A percentile compares a stretch with the other conserved stretches of the same genome.
These are phyloP conservation scores for Huso huso DNA, from an alignment of 2,797 vertebrate genomes.

Conservation along the genomic window DNA sequence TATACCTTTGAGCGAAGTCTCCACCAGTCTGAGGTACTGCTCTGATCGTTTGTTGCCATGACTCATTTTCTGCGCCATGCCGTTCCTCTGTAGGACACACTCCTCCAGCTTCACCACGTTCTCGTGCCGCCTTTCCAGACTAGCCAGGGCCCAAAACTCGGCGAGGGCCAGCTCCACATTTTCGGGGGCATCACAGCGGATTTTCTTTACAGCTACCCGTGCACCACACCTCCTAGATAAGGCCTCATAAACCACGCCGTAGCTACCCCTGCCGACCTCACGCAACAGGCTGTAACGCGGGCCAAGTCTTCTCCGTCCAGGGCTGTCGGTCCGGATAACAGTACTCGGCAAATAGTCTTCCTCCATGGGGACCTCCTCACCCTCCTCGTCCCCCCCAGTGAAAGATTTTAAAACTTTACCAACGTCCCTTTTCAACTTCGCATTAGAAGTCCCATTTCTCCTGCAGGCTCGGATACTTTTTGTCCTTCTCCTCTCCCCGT, in stretches of 20 bases:
- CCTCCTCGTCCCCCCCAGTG: slow-evolving; percentile 40
- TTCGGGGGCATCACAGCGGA: slow-evolving; percentile 92
- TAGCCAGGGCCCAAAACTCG: slow-evolving; percentile 92
- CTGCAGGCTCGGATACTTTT: slow-evolving; percentile 32
- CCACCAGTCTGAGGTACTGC: slow-evolving; percentile 81
- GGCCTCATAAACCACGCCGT: slow-evolving; percentile 90
- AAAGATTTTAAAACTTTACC: slow-evolving; percentile 51
- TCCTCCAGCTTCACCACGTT: slow-evolving; percentile 94
- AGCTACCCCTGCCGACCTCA: slow-evolving; percentile 88
- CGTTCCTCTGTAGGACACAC: slow-evolving; percentile 85
- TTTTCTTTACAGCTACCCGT: slow-evolving; percentile 83
- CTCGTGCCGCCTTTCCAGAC: slow-evolving; percentile 82
- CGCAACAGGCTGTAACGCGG: slow-evolving; percentile 80
- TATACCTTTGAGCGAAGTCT: slow-evolving; percentile 87
- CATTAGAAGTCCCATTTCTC: slow-evolving; percentile 27
- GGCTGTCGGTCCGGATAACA: slow-evolving; percentile 42
- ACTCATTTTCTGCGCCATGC: slow-evolving; percentile 83
- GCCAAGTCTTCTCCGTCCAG: slow-evolving; percentile 26
- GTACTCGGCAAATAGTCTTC: slow-evolving; percentile 47
- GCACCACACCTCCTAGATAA: slow-evolving; percentile 70
- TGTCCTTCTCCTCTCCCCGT: slow-evolving; percentile 48
- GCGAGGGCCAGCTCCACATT: slow-evolving; percentile 91
- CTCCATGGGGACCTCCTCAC: slow-evolving; percentile 40
- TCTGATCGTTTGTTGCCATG: slow-evolving; percentile 81
- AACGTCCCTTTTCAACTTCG: slow-evolving; percentile 19